Evolutionary conservation across 2,113 vertebrate species (phyloP).

Genomic region (Rhynchopsitta pachyrhyncha): DNA sequence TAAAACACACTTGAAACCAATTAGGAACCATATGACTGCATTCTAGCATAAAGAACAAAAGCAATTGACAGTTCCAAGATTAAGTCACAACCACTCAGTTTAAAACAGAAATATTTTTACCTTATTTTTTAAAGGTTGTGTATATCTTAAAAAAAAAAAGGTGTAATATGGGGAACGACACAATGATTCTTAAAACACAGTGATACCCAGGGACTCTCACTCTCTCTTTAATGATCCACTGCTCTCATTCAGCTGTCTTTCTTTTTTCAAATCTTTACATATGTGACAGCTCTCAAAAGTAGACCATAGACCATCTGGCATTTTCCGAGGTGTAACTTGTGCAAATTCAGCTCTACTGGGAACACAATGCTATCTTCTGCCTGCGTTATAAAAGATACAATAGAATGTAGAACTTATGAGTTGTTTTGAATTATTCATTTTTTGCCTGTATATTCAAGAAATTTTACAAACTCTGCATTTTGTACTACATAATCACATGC

Average conservation of each 20-base stretch:
- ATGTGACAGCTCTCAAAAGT: slow-evolving; percentile 91
- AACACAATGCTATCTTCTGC: slow-evolving; percentile 87
- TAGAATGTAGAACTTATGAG: slow-evolving; percentile 85
- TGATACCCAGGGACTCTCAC: slow-evolving; percentile 79
- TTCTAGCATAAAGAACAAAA: slow-evolving; percentile 72
- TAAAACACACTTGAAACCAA: slow-evolving; percentile 74
- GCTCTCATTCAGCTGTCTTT: slow-evolving; percentile 83
- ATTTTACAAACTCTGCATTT: slow-evolving; percentile 89
- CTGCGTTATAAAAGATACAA: slow-evolving; percentile 88
- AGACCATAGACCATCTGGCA: slow-evolving; percentile 91
- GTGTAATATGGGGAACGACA: slow-evolving; percentile 70
- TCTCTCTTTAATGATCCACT: slow-evolving; percentile 81
- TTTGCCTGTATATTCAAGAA: slow-evolving; percentile 87
- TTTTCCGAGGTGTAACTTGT: slow-evolving; percentile 90
- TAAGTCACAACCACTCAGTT: slow-evolving; percentile 59
- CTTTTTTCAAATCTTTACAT: slow-evolving; percentile 82
- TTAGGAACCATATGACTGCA: slow-evolving; percentile 57
- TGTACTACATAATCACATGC: slow-evolving; percentile 83
- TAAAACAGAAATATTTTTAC: slow-evolving; percentile 71
- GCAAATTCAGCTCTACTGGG: slow-evolving; percentile 97
- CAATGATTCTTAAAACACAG: slow-evolving; percentile 81
- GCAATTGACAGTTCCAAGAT: slow-evolving; percentile 42
- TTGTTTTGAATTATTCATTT: slow-evolving; percentile 98
- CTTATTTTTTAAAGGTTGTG: slow-evolving; percentile 74
- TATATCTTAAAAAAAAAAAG: slow-evolving; percentile 67